Evolutionary conservation across 2,797 vertebrate species (phyloP), one percentile per base, ranked within the genome.

Genomic region (Jordanella pulchra): DNA sequence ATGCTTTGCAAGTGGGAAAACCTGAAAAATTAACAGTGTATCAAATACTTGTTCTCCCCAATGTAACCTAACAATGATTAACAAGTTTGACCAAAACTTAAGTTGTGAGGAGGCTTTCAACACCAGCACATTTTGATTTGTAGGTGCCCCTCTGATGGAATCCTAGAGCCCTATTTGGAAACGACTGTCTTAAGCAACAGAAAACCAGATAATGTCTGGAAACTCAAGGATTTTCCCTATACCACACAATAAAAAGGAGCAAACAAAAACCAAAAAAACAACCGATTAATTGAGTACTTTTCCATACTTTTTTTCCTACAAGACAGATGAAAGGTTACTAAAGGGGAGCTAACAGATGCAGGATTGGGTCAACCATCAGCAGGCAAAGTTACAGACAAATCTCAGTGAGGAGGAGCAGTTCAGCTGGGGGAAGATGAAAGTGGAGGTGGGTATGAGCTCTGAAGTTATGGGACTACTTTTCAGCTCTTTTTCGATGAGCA

Each of bases 401-500:
- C 78, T 80, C 60, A 67, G 72, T 54, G 77, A 86, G 70, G 79
- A 73, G 65, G 72, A 74, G 75, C 64, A 68, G 78, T 56, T 84
- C 83, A 70, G 48, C 72, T 63, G 80, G 82, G 78, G 80, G 74
- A 71, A 87, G 80, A 84, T 81, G 83, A 84, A 80, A 76, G 42
- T 63, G 63, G 67, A 69, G 81, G 73, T 42, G 65, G 67, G 74
- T 75, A 77, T 74, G 84, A 79, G 84, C 75, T 79, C 79, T 72
- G 79, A 87, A 91, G 88, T 88, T 90, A 89, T 81, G 89, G 77
- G 73, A 87, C 79, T 71, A 75, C 72, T 81, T 86, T 91, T 83
- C 78, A 73, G 83, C 84, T 85, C 78, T 78, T 86, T 61, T 85
- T 74, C 39, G 69, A 71, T 77, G 68, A 74, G 69, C 7, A 27